These are phyloP conservation scores for Aelia acuminata DNA, from an alignment of 2,888 invertebrate species.

Conservation along the genomic window DNA sequence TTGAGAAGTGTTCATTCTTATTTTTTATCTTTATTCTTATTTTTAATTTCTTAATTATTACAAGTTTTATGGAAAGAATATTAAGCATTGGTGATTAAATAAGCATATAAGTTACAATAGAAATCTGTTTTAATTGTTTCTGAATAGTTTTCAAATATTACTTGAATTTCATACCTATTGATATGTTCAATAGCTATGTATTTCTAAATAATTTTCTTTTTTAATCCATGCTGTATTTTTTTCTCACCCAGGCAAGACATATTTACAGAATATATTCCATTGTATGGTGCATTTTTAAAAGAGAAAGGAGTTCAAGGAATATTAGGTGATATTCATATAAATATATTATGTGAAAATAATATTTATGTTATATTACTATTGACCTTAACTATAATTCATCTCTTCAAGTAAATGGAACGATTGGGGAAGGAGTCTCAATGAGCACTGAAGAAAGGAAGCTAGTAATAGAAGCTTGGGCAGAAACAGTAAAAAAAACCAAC, in stretches of 20 bases:
- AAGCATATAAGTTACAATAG: background rate
- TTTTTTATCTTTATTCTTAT: background rate
- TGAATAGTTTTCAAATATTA: background rate
- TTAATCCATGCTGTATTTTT: background rate
- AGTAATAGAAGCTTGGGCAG: conserved; percentile 77
- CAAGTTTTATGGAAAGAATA: background rate
- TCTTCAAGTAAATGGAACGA: conserved; percentile 81
- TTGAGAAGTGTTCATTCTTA: no score
- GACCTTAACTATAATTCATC: background rate
- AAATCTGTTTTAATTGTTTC: background rate
- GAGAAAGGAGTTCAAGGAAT: conserved; percentile 77
- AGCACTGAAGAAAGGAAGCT: conserved; percentile 78
- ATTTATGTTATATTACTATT: background rate
- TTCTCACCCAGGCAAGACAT: conserved; percentile 68
- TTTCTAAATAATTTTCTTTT: background rate
- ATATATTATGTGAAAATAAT: background rate
- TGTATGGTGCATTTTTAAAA: conserved; percentile 78
- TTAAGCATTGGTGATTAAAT: background rate
- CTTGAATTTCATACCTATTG: background rate
- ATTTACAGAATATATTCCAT: conserved; percentile 73
- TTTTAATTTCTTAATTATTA: background rate
- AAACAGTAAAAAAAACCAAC: conserved; percentile 72
- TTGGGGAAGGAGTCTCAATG: conserved; percentile 82
- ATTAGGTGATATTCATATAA: conserved; percentile 74
- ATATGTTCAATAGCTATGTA: background rate